These are phyloP conservation scores for Xiphophorus couchianus DNA, from an alignment of 2,113 vertebrate genomes.

Conservation along the genomic window DNA sequence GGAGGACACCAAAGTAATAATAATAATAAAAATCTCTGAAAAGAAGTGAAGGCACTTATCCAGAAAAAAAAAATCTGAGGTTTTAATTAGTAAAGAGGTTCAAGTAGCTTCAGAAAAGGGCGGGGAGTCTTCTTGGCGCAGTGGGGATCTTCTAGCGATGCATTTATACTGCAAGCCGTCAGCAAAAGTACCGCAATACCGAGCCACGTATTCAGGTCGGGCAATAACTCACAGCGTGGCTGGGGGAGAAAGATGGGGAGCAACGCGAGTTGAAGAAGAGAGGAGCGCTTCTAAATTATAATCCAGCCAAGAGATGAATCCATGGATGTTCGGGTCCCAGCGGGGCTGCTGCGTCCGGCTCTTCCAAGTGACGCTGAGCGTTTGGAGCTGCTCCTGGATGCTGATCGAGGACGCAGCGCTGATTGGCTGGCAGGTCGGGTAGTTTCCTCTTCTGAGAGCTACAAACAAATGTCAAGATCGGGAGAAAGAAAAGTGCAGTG, in stretches of 20 bases:
- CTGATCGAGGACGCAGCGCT: constrained; percentile 37
- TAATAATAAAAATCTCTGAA: constrained; percentile 12
- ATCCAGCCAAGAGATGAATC: constrained; percentile 52
- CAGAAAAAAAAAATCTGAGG: constrained; percentile 19
- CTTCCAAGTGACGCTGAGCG: constrained; percentile 40
- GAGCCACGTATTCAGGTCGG: constrained; percentile 30
- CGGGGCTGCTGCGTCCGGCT: constrained; percentile 36
- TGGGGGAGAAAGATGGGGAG: constrained; percentile 13
- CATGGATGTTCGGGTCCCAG: constrained; percentile 20
- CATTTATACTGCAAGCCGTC: constrained; percentile 55
- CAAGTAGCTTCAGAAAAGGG: constrained; percentile 21
- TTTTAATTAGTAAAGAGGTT: constrained; percentile 40
- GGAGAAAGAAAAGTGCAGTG: constrained; percentile 41
- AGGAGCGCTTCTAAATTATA: constrained; percentile 42
- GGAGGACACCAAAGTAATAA: constrained; percentile 57
- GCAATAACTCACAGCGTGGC: constrained; percentile 54
- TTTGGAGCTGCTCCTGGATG: constrained; percentile 36
- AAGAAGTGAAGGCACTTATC: constrained; percentile 28
- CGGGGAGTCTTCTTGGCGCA: constrained; percentile 49
- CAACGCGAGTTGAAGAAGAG: neutral
- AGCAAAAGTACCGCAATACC: constrained; percentile 72
- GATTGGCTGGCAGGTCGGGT: constrained; percentile 36
- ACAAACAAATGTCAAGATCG: constrained; percentile 9
- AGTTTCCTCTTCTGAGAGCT: constrained; percentile 38
- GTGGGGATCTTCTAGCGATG: constrained; percentile 52